Evolutionary conservation across 2,888 invertebrate genomes (phyloP), one percentile per base, ranked within the genome.

Genomic region (Drosophila maculinotata): DNA sequence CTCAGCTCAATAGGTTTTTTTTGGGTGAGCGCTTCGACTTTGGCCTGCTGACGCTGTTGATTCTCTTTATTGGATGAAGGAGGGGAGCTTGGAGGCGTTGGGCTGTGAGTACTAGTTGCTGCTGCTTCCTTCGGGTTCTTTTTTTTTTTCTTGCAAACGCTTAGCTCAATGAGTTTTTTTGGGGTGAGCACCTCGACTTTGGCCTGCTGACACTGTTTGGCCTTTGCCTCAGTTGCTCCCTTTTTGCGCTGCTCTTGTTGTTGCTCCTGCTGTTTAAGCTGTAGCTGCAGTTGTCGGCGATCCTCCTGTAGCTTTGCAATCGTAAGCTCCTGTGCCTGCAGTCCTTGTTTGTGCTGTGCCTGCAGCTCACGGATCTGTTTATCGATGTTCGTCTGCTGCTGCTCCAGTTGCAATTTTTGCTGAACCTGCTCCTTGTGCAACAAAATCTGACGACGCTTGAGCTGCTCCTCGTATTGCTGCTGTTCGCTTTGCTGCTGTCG

Each of bases 331-430:
- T 65, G 62, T 3, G 28, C 53, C 7, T 39, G 26, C 1, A 56
- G 35, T 0, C 23, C 49, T 14, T 44, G 44, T 17, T 71, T 9
- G 12, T 69, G 66, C 42, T 64, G 23, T n/a, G 66, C 36, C 12
- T 59, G 35, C 31, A 52, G 44, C 17, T 69, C n/a, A 0, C 17
- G 9, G 3, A 68, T 48, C 39, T 73, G 68, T n/a, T 56, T 51
- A 1, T 69, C 49, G 12, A 70, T 56, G 0, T 67, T 48, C 35
- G 56, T 7, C 8, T 71, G 56, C 58, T 64, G 48, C 12, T 71
- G 12, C 12, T 58, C 26, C 12, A 47, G 31, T 3, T 41, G 23
- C 48, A 68, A 1, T 12, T 65, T 59, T 47, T 66, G 62, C 33
- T 69, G 30, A 31, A 38, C 31, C 31, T 65, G 56, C 20, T 68